phyloP scores from a whole-genome alignment of 2,888 invertebrate genomes.

The Trissolcus japonicus region DNA sequence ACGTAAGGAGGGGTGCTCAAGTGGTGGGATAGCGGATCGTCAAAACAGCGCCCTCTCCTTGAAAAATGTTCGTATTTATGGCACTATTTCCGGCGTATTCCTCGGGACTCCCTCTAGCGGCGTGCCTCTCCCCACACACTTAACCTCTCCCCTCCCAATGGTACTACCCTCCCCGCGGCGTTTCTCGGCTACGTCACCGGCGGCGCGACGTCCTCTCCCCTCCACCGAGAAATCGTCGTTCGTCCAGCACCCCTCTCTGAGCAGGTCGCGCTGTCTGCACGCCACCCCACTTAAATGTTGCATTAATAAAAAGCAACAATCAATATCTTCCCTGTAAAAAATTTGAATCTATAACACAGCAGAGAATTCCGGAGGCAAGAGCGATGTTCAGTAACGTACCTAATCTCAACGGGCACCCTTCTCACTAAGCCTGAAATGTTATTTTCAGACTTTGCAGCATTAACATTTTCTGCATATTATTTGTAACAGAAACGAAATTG shows the following conservation, averaged over 20 bases:
- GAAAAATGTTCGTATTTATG: conserved; percentile 74
- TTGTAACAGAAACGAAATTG: too few relatives aligned
- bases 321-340: conserved; percentile 75
- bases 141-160: conserved; percentile 44
- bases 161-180: conserved; percentile 19
- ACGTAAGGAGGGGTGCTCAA: conserved; percentile 26
- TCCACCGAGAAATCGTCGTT: conserved; percentile 28
- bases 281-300: conserved; percentile 73
- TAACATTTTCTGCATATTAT: too few relatives aligned
- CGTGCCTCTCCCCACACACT: conserved; percentile 38
- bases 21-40: conserved; percentile 66
- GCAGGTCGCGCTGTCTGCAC: conserved; percentile 49
- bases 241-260: conserved; percentile 25
- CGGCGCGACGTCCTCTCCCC: conserved; percentile 37
- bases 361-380: conserved; percentile 66
- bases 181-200: conserved; percentile 44
- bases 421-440: neutral
- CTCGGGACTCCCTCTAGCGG: conserved; percentile 49
- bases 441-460: too few relatives aligned
- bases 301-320: conserved; percentile 77
- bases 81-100: conserved; percentile 69
- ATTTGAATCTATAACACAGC: conserved; percentile 74
- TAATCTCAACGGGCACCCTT: conserved; percentile 43
- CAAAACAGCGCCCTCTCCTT: conserved; percentile 71
- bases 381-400: conserved; percentile 55